Evolutionary conservation across 2,113 vertebrate species (phyloP), one percentile per base, ranked within the genome.

Genomic region (Psephotus haematonotus): DNA sequence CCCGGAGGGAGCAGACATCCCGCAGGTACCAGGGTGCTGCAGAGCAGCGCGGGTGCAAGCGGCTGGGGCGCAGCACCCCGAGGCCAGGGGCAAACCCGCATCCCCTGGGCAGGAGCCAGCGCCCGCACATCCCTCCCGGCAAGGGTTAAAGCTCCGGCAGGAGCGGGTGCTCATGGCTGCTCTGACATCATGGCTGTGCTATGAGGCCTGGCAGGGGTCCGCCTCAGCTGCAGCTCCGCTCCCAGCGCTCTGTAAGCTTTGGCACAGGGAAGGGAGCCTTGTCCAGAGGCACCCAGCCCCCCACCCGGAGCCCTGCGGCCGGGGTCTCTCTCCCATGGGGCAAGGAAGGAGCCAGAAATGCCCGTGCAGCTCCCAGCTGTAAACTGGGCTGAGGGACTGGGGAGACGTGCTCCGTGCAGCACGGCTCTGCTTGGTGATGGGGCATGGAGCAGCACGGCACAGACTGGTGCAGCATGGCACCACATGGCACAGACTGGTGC

Each of bases 161-260:
- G 57, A 59, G 76, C 82, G 95, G 78, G 55, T 88, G 90, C 92
- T 95, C 92, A 90, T 90, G 96, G 93, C 91, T 94, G 86, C 93
- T 88, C 97, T 98, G 96, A 98, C 97, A 98, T 98, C 97, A 98
- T 65, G 89, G 92, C 92, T 79, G 88, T 96, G 97, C 98, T 98
- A 97, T 97, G 98, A 97, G 93, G 92, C 95, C 97, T 98, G 97
- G 98, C 97, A 96, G 90, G 89, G 97, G 96, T 97, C 97, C 94
- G 80, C 19, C 55, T 23, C 33, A 35, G 57, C 64, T n/a, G 81
- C 89, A 63, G 93, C 88, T 96, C 88, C 44, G 10, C 31, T 95
- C 95, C 95, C 23, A 91, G 91, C 24, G 4, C 94, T 75, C 76
- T 88, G 93, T 87, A 57, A 88, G 94, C 81, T 96, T 96, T 97